Evolutionary conservation across 2,888 invertebrate species (phyloP).

Genomic region (Drymonia ruficornis): DNA sequence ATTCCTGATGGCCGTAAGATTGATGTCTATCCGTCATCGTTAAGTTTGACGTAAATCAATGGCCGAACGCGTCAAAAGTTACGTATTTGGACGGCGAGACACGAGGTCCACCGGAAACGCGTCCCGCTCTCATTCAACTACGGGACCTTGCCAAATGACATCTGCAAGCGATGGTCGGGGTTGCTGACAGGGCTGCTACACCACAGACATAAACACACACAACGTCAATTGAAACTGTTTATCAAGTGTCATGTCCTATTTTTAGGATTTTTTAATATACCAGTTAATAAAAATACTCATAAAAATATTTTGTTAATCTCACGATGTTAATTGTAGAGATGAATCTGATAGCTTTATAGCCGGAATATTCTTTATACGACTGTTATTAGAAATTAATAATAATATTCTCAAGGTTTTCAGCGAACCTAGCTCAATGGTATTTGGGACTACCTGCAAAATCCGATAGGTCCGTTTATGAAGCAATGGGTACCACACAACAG

Average conservation of each 20-base stretch:
- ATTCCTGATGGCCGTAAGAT: neutral
- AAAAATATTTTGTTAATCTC: neutral
- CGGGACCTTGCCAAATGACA: slow-evolving; percentile 46
- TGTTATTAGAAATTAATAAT: neutral
- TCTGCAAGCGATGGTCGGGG: slow-evolving; percentile 37
- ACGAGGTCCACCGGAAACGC: slow-evolving; percentile 46
- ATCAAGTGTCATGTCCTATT: neutral
- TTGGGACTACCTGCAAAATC: too few species aligned
- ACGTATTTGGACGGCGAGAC: slow-evolving; percentile 12
- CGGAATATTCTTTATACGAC: neutral
- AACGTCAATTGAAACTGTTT: neutral
- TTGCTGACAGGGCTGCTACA: slow-evolving; percentile 14
- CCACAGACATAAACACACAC: neutral
- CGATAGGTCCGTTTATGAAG: too few species aligned
- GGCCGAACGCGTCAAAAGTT: slow-evolving; percentile 24
- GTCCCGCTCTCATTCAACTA: slow-evolving; percentile 33
- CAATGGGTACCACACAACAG: too few species aligned
- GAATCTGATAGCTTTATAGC: neutral
- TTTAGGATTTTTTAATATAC: neutral
- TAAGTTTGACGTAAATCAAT: slow-evolving; percentile 25
- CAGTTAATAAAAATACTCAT: slow-evolving; percentile 4
- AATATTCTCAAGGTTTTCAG: neutral
- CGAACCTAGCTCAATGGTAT: too few species aligned
- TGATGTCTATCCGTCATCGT: neutral
- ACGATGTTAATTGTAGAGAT: slow-evolving; percentile 3